phyloP scores from a whole-genome alignment of 2,113 vertebrate species.

The Macaca nemestrina region DNA sequence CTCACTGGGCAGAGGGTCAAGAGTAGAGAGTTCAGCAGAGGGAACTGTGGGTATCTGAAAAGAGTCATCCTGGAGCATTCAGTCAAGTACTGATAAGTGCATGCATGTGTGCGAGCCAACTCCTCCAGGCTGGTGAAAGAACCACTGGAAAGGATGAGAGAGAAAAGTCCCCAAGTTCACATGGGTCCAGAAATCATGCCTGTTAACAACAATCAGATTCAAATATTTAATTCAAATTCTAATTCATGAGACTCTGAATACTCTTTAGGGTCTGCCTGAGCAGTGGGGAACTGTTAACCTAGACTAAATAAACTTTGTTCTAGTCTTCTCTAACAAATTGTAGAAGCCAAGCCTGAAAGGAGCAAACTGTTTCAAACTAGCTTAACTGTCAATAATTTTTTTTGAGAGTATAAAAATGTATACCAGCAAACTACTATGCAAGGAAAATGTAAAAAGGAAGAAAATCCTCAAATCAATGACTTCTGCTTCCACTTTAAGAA shows the following conservation, averaged over 20 bases:
- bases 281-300: background rate
- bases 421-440: background rate
- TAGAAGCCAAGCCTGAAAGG: background rate
- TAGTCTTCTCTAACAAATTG: background rate
- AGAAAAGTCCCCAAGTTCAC: background rate
- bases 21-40: background rate
- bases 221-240: no score
- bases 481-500: background rate
- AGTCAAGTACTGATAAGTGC: background rate
- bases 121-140: background rate
- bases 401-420: background rate
- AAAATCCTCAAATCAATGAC: background rate
- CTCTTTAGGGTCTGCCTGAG: background rate
- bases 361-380: background rate
- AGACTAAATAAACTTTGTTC: background rate
- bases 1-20: background rate
- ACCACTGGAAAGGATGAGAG: background rate
- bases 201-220: background rate
- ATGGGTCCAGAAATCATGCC: background rate
- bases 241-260: background rate
- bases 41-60: background rate
- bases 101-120: fast-evolving
- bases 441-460: background rate
- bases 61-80: background rate
- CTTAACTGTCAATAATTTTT: background rate